These are phyloP conservation scores for Empidonax alnorum DNA, from an alignment of 2,113 vertebrate species.

Conservation along the genomic window DNA sequence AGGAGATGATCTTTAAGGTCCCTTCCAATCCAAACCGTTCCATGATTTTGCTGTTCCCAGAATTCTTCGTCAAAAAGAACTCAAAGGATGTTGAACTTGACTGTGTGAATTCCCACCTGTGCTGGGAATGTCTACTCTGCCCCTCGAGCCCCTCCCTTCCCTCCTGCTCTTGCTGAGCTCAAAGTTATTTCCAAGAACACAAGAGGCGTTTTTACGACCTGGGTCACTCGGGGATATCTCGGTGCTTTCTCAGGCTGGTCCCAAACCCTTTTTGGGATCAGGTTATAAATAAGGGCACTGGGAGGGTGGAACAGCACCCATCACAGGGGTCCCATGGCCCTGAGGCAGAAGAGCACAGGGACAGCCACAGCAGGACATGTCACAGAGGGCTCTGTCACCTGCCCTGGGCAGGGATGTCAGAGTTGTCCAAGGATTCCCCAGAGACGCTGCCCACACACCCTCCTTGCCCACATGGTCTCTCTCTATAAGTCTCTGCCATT, in stretches of 20 bases:
- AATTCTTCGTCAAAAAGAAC: not conserved
- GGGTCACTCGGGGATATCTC: not conserved
- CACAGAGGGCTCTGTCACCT: not conserved
- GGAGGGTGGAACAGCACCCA: not conserved
- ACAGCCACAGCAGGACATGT: not conserved
- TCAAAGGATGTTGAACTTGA: not conserved
- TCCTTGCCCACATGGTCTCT: rapidly evolving
- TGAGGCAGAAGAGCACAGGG: not conserved
- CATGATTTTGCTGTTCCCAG: not conserved
- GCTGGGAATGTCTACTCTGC: not conserved
- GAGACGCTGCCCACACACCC: rapidly evolving
- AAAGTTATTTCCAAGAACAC: not conserved
- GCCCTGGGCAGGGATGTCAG: not conserved
- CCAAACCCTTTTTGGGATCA: not conserved
- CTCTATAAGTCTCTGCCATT: rapidly evolving
- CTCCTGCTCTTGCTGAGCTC: not conserved
- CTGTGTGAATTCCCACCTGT: rapidly evolving
- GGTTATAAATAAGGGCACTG: not conserved
- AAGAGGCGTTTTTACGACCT: not conserved
- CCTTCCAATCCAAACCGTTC: not conserved
- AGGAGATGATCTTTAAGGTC: not conserved
- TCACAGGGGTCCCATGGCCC: not conserved
- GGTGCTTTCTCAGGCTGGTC: not conserved
- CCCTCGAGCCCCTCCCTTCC: not conserved
- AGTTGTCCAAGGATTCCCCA: not conserved